These are phyloP conservation scores for Pristionchus mayeri DNA, from an alignment of 2,888 invertebrate genomes.

Conservation along the genomic window DNA sequence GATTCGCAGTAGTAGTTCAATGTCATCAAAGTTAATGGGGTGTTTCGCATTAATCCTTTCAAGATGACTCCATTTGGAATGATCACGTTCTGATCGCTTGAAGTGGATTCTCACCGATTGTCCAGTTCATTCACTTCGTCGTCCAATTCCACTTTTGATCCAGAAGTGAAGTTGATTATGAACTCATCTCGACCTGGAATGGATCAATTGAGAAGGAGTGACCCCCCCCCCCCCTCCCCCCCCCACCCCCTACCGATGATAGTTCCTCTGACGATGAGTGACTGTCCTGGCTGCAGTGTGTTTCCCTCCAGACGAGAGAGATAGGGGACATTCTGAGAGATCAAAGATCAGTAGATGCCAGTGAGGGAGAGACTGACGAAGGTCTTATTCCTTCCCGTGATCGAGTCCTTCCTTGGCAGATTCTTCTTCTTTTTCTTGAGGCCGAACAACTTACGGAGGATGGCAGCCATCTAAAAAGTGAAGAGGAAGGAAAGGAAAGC, in stretches of 20 bases:
- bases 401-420: slow-evolving; percentile 72
- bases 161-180: slow-evolving; percentile 72
- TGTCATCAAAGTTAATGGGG: no score
- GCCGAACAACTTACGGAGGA: slow-evolving; percentile 70
- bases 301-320: slow-evolving; percentile 74
- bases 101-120: slow-evolving; percentile 60
- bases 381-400: slow-evolving; percentile 74
- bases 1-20: not conserved
- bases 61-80: no score
- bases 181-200: slow-evolving; percentile 68
- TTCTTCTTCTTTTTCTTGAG: slow-evolving; percentile 62
- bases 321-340: slow-evolving; percentile 73
- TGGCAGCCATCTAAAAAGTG: slow-evolving; percentile 60
- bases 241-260: slow-evolving; percentile 72
- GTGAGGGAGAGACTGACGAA: slow-evolving; percentile 63
- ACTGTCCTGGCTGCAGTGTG: slow-evolving; percentile 74
- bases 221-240: no score
- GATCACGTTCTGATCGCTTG: no score
- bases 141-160: slow-evolving; percentile 72
- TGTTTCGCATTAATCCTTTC: no score
- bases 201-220: no score
- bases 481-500: not conserved
- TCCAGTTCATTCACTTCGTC: slow-evolving; percentile 68
- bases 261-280: slow-evolving; percentile 74
- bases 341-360: not conserved